A percentile compares a stretch with the other conserved stretches of the same genome.
Evolutionary conservation across 2,113 vertebrate species (phyloP).

Genomic region (Ceuthmochares aereus): DNA sequence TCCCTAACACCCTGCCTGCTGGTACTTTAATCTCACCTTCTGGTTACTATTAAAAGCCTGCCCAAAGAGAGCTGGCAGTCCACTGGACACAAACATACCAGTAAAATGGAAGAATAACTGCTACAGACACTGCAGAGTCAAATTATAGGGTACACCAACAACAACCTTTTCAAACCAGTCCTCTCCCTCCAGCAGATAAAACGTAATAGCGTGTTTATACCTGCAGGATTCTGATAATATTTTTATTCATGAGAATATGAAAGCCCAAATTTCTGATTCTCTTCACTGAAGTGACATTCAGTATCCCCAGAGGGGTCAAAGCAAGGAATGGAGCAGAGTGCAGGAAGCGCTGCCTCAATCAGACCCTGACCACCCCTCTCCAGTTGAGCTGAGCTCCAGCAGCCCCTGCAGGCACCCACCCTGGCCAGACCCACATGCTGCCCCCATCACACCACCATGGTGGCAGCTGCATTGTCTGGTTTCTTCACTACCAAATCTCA

Average conservation of each 20-base stretch:
- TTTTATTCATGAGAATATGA: not conserved
- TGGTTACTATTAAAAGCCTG: not conserved
- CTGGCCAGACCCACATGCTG: rapidly evolving
- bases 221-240: not conserved
- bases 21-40: not conserved
- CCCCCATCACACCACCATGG: rapidly evolving
- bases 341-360: rapidly evolving
- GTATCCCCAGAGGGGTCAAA: no score
- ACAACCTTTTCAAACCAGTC: not conserved
- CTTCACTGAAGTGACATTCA: rapidly evolving
- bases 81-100: not conserved
- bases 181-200: not conserved
- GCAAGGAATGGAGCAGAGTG: not conserved
- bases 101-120: not conserved
- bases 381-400: rapidly evolving
- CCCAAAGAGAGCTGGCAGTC: not conserved
- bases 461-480: not conserved
- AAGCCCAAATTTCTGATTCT: not conserved
- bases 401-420: not conserved
- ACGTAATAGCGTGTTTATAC: not conserved
- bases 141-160: rapidly evolving
- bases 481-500: not conserved
- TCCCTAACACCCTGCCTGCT: not conserved
- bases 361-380: not conserved
- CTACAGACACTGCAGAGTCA: rapidly evolving